Evolutionary conservation across 2,797 vertebrate genomes (phyloP).

Genomic region (Rhinogobio ventralis): DNA sequence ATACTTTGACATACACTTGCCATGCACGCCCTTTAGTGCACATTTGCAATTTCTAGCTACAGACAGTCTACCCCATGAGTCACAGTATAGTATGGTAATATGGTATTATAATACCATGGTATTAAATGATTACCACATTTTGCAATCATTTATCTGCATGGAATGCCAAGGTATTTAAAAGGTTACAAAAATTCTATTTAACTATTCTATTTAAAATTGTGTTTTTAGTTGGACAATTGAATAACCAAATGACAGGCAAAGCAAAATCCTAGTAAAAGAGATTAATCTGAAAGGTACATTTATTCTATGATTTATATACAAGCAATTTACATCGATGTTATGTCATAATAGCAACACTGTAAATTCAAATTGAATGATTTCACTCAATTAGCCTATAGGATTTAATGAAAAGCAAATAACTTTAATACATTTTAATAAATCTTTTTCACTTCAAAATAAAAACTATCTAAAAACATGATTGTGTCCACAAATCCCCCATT

Average conservation of each 20-base stretch:
- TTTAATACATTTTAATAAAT: no score
- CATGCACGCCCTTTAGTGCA: neutral
- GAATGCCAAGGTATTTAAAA: neutral
- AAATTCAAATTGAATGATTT: neutral
- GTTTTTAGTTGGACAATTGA: neutral
- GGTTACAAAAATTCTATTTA: neutral
- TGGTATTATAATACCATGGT: neutral
- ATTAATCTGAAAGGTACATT: neutral
- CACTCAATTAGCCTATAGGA: neutral
- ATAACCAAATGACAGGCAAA: neutral
- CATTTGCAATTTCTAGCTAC: neutral
- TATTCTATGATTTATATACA: neutral
- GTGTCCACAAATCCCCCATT: neutral
- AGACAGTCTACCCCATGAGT: neutral
- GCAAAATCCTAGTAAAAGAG: neutral
- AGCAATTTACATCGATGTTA: neutral
- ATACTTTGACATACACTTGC: constrained; percentile 8
- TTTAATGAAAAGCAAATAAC: neutral
- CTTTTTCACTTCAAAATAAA: no score
- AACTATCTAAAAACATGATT: no score
- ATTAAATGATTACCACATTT: neutral
- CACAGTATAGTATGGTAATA: neutral
- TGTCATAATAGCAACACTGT: neutral
- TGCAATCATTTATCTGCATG: neutral
- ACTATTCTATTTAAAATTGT: neutral